Percentiles rank a stretch among this genome's conserved stretches.
Conservation (phyloP, 2,113 vertebrate genomes). For the Martes martes region DNA sequence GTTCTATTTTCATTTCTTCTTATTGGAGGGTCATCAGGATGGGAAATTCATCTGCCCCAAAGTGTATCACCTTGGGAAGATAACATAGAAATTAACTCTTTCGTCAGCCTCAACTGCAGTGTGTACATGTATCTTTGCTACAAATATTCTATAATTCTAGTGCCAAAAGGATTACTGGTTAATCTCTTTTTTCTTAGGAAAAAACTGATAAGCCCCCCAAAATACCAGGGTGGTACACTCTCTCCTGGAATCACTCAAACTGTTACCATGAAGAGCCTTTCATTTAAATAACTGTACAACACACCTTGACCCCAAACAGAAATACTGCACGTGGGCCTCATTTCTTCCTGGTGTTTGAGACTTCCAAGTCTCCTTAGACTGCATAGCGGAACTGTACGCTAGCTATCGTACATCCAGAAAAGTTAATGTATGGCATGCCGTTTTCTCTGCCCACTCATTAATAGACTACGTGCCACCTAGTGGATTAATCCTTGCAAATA, state of each 20-base stretch:
- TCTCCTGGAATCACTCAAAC: neutral
- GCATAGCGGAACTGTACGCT: neutral
- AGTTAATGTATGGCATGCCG: rapidly evolving
- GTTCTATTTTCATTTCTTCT: neutral
- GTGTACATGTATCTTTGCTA: neutral
- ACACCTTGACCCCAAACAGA: neutral
- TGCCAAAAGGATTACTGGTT: neutral
- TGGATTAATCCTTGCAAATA: neutral
- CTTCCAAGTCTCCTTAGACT: neutral
- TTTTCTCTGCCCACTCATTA: neutral
- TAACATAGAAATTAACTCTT: neutral
- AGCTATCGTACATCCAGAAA: neutral
- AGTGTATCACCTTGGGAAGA: neutral
- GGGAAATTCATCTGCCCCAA: neutral
- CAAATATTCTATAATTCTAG: neutral
- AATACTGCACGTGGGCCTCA: neutral
- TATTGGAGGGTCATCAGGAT: neutral
- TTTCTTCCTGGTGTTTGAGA: neutral
- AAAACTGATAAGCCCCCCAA: neutral
- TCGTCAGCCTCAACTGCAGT: neutral
- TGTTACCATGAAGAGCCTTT: neutral
- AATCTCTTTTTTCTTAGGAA: neutral
- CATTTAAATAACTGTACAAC: neutral
- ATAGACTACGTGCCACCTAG: neutral
- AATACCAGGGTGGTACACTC: neutral